Conservation (phyloP, 2,797 vertebrate species). For the Numenius phaeopus region DNA sequence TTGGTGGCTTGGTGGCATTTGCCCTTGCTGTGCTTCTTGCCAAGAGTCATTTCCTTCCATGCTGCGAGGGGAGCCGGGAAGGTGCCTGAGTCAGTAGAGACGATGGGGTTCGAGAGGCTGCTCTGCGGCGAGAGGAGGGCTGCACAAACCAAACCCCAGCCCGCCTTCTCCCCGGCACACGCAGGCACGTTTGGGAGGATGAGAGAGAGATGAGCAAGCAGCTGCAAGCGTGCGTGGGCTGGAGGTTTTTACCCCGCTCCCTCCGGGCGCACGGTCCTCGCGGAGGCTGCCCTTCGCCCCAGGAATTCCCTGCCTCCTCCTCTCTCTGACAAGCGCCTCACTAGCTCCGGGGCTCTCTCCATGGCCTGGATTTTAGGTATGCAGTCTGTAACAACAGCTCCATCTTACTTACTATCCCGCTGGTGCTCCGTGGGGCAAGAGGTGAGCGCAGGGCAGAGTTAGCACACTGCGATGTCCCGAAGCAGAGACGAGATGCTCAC, state of each 20-base stretch:
- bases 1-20: neutral
- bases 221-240: slow-evolving; percentile 36
- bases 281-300: neutral
- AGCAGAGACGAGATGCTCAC: fast-evolving
- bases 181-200: neutral
- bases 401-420: neutral
- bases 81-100: neutral
- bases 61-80: neutral
- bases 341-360: neutral
- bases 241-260: neutral
- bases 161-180: neutral
- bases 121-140: neutral
- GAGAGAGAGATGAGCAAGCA: slow-evolving; percentile 19
- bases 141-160: neutral
- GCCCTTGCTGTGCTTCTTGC: neutral
- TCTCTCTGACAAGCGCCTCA: neutral
- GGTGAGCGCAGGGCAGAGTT: neutral
- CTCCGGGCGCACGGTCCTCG: neutral
- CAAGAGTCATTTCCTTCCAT: neutral
- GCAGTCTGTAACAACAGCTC: neutral
- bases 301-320: slow-evolving; percentile 16
- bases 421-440: fast-evolving
- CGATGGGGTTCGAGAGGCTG: neutral
- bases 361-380: neutral
- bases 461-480: fast-evolving